Conservation (phyloP, 2,888 invertebrate species). For the Oxyteleia sp. region DNA sequence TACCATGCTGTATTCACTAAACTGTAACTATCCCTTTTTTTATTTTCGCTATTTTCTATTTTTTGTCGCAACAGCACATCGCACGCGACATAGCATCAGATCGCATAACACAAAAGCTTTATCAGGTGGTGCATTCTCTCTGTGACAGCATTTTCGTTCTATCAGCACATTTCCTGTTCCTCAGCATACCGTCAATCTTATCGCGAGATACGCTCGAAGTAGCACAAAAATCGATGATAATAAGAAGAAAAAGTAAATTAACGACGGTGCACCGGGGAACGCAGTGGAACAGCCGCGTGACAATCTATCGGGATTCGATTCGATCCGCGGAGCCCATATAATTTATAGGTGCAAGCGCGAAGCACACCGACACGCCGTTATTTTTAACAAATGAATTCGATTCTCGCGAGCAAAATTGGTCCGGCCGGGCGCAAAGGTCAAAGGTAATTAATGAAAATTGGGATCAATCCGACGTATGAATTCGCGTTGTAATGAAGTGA, state of each 20-base stretch:
- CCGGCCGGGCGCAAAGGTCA: slow-evolving; percentile 14
- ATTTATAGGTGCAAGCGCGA: slow-evolving; percentile 42
- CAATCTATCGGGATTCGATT: slow-evolving; percentile 61
- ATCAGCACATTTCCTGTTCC: slow-evolving; percentile 69
- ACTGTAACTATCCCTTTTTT: too few species aligned
- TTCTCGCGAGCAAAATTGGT: slow-evolving; percentile 24
- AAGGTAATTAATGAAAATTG: slow-evolving; percentile 44
- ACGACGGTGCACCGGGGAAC: slow-evolving; percentile 40
- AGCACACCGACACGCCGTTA: slow-evolving; percentile 26
- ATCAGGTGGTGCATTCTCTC: slow-evolving; percentile 64
- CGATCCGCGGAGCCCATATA: slow-evolving; percentile 56
- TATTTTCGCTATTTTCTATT: slow-evolving; percentile 24
- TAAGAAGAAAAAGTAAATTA: slow-evolving; percentile 71
- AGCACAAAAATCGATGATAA: slow-evolving; percentile 71
- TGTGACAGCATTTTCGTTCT: slow-evolving; percentile 66
- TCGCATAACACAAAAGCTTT: slow-evolving; percentile 69
- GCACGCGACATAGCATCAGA: slow-evolving; percentile 54
- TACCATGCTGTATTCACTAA: slow-evolving; percentile 29
- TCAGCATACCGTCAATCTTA: slow-evolving; percentile 69
- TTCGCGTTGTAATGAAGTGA: slow-evolving; percentile 21
- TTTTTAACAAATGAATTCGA: slow-evolving; percentile 55
- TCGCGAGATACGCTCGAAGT: slow-evolving; percentile 63
- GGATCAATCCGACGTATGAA: slow-evolving; percentile 27
- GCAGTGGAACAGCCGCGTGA: slow-evolving; percentile 39
- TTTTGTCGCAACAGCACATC: slow-evolving; percentile 17